phyloP scores from a whole-genome alignment of 2,113 vertebrate species.

The Mus musculus region GRCm39 chr14:61809501-61810000 shows the following conservation, averaged over 20 bases:
- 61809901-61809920: neutral
- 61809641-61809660: neutral
- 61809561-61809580: neutral
- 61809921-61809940: neutral
- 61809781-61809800: neutral
- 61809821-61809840: too few species aligned
- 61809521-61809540: neutral
- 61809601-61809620: neutral
- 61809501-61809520: neutral
- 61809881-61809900: neutral
- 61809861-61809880: neutral
- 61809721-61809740: neutral
- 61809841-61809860: neutral
- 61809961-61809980: neutral
- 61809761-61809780: neutral
- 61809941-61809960: neutral
- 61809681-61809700: slow-evolving; percentile 34
- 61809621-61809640: neutral
- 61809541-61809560: neutral
- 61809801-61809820: too few species aligned
- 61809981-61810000: neutral
- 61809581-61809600: neutral
- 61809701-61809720: neutral
- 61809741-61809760: slow-evolving; percentile 42
- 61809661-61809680: slow-evolving; percentile 29